A percentile compares a stretch with the other conserved stretches of the same genome.
Evolutionary conservation across 2,113 vertebrate genomes (phyloP).

Genomic region (Emberiza fucata): DNA sequence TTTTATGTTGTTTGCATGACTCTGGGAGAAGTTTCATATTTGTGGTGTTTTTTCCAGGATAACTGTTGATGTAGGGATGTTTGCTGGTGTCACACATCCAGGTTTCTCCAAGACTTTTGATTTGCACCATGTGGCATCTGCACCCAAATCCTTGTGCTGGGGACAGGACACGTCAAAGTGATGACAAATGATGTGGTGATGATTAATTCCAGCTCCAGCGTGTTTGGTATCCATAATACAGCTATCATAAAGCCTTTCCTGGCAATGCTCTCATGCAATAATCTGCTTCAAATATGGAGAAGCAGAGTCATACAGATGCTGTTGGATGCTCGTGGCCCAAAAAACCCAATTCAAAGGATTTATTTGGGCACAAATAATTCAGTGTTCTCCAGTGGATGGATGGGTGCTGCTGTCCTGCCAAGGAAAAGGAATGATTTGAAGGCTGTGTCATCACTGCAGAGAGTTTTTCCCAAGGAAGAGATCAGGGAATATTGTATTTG

Average conservation of each 20-base stretch:
- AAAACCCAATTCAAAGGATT: neutral
- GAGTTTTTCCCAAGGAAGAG: neutral
- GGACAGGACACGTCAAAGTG: neutral
- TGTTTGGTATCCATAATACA: neutral
- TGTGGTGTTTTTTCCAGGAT: neutral
- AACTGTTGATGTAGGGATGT: rapidly evolving
- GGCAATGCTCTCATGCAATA: neutral
- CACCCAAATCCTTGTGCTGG: neutral
- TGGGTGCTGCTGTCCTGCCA: neutral
- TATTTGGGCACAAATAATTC: neutral
- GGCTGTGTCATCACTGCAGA: rapidly evolving
- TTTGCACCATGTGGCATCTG: neutral
- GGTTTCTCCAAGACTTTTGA: neutral
- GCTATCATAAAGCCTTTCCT: neutral
- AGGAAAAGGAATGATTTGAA: neutral
- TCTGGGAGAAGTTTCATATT: neutral
- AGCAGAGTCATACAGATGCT: rapidly evolving
- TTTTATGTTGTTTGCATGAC: neutral
- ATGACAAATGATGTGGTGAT: rapidly evolving
- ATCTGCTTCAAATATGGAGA: neutral
- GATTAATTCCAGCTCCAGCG: neutral
- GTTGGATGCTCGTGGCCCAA: neutral
- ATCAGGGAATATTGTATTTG: neutral
- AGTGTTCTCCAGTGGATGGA: rapidly evolving
- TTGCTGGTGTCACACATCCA: neutral